Conservation (phyloP, 2,113 vertebrate species). For the Calidris pygmaea region DNA sequence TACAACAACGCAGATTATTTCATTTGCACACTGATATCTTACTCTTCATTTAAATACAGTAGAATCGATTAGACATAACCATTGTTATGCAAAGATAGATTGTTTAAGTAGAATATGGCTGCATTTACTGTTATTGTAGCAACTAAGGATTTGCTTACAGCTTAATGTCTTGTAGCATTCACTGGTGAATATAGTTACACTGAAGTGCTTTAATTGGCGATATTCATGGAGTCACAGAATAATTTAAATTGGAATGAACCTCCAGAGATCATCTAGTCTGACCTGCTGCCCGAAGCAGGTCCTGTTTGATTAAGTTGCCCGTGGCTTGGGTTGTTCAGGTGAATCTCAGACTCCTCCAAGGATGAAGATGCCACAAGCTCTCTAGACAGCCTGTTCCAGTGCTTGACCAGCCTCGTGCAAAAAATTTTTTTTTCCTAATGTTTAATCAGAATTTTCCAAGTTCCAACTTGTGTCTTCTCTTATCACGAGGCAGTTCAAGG, state of each 20-base stretch:
- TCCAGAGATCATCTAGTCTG: background rate
- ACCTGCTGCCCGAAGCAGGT: background rate
- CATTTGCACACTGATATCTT: background rate
- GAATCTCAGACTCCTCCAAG: background rate
- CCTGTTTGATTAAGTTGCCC: background rate
- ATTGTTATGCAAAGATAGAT: background rate
- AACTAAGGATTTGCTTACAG: background rate
- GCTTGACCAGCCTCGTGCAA: background rate
- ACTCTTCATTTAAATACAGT: background rate
- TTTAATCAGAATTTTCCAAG: background rate
- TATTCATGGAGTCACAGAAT: background rate
- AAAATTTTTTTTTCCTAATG: background rate
- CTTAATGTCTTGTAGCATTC: background rate
- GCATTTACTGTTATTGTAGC: background rate
- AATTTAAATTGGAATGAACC: background rate
- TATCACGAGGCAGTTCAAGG: background rate
- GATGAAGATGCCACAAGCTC: background rate
- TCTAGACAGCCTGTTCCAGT: background rate
- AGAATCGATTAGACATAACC: background rate
- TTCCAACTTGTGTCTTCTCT: background rate
- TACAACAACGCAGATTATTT: background rate
- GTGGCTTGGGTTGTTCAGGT: background rate
- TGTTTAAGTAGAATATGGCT: background rate
- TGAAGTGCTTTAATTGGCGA: background rate
- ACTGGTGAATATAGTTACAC: background rate